Evolutionary conservation across 92 coral and sea anemone species (phyloP), one percentile per base, ranked within the genome.

Genomic region (Phymanthus crucifer): DNA sequence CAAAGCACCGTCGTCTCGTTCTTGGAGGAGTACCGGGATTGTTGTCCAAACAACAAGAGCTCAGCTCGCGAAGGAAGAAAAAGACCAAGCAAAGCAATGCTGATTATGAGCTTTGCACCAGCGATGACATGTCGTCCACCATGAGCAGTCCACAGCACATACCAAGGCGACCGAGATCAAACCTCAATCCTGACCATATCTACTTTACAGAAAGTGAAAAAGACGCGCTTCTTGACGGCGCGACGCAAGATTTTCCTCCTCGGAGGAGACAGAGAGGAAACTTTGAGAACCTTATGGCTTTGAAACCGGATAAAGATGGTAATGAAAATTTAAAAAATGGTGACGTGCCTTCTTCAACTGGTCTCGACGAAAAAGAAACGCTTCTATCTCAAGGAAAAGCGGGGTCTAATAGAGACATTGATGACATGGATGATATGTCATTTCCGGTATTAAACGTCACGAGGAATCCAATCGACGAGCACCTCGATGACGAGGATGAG

Each of bases 1-100:
- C 86, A 73, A 93, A 93, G 54, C 95, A 91, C 58, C 93, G 86
- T 6, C 94, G 94, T 32, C 72, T 92, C 29, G 97, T 92, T 54
- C 90, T 92, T 29, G 97, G 97, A 26, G 97, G 94, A 0, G 94
- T 92, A 27, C 97, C 97, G 26, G 97, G 97, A 1, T 78, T 92
- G 37, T 48, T 92, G 6, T 86, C 94, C 36, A 93, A 93, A 35
- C 97, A 90, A 33, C 92, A 89, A 66, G 97, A 93, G 70, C 82
- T 93, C 57, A 93, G 97, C 80, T 93, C 97, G 11, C 80, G 97
- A 13, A 83, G 97, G 37, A 93, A 85, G 43, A 86, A 87, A 68
- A 93, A 90, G 83, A 79, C 93, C 0, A 35, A 57, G 38, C 70
- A 36, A 6, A 73, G 74, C 61, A 70, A 48, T 23, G 31, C 21